Percentiles rank a stretch among this genome's conserved stretches.
phyloP scores from a whole-genome alignment of 1,140 invertebrate species.

The Lepidurus arcticus region DNA sequence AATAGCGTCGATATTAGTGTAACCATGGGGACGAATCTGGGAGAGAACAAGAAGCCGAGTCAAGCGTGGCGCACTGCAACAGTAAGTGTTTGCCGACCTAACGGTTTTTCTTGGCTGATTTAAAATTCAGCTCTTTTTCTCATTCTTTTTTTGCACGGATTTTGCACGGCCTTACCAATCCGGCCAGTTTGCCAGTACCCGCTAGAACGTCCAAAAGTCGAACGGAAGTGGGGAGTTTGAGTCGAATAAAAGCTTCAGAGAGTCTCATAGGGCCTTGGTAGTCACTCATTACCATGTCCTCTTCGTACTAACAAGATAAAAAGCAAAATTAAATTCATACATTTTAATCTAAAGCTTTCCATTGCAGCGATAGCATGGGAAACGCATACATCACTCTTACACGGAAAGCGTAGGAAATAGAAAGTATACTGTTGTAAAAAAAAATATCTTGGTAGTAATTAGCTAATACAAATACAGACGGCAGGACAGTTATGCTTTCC shows the following conservation, averaged over 20 bases:
- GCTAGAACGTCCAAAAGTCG: conserved; percentile 34
- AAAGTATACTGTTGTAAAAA: too few relatives aligned
- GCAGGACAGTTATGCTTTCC: too few relatives aligned
- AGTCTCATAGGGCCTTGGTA: conserved; percentile 25
- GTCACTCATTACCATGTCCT: conserved; percentile 31
- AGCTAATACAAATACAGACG: too few relatives aligned
- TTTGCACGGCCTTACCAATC: conserved; percentile 25
- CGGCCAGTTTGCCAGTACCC: conserved; percentile 32
- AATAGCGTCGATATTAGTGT: conserved; percentile 37
- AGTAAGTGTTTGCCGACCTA: not conserved
- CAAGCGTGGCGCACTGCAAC: not conserved
- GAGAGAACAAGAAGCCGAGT: not conserved
- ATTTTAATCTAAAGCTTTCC: not conserved
- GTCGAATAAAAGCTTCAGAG: conserved; percentile 28
- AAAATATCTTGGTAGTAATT: too few relatives aligned
- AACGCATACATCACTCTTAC: too few relatives aligned
- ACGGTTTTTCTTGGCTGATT: too few relatives aligned
- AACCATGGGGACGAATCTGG: conserved; percentile 34
- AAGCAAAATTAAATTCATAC: not conserved
- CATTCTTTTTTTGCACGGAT: too few relatives aligned
- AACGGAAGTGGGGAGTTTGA: conserved; percentile 24
- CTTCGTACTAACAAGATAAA: conserved; percentile 32
- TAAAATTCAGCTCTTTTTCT: too few relatives aligned
- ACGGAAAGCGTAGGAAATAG: too few relatives aligned
- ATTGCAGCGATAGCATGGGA: not conserved